Conservation (phyloP, 1,140 invertebrate species). For the Melipona quadrifasciata region DNA sequence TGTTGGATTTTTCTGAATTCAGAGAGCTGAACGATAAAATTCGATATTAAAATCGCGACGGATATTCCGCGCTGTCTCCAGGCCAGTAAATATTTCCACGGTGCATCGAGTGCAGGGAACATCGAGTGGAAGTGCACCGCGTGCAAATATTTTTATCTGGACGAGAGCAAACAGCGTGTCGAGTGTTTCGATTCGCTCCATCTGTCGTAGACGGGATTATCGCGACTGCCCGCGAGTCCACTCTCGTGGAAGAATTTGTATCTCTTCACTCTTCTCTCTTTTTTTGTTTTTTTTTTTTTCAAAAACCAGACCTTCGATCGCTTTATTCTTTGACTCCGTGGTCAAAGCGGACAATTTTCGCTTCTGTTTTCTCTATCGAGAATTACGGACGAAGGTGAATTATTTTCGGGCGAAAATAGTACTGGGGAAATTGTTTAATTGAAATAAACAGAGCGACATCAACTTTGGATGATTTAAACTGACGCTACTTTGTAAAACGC, state of each 20-base stretch:
- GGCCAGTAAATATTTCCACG: slow-evolving; percentile 31
- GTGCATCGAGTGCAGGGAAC: slow-evolving; percentile 31
- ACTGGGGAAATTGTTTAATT: no score
- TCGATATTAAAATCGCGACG: neutral
- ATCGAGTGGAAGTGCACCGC: slow-evolving; percentile 44
- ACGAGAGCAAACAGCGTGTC: slow-evolving; percentile 33
- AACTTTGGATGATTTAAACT: no score
- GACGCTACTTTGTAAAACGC: no score
- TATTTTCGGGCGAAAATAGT: no score
- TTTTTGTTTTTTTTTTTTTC: neutral
- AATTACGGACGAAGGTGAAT: no score
- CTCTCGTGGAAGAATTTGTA: neutral
- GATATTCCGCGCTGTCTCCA: neutral
- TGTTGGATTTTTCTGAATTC: neutral
- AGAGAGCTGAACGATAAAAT: neutral
- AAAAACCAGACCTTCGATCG: neutral
- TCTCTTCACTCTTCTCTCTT: no score
- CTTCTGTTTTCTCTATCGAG: no score
- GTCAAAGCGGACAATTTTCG: no score
- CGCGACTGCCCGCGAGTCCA: neutral
- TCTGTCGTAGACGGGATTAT: slow-evolving; percentile 44
- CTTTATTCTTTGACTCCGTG: neutral
- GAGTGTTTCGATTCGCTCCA: slow-evolving; percentile 25
- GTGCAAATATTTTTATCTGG: slow-evolving; percentile 66
- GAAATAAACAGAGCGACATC: no score